Evolutionary conservation across 2,888 invertebrate species (phyloP).

Genomic region (Sclerodermus sp.): DNA sequence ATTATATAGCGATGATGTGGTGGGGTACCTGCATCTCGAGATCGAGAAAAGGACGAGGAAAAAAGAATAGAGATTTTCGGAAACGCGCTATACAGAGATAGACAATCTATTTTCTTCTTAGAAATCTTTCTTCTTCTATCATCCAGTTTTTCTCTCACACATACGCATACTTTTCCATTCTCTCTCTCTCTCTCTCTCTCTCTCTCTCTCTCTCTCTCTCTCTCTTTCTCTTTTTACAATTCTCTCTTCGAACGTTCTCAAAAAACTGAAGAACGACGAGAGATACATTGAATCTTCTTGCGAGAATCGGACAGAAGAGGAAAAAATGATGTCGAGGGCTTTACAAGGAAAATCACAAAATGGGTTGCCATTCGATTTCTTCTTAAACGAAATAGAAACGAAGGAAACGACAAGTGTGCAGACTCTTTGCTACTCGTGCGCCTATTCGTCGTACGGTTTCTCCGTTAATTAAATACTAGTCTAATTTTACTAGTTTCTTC

Average conservation of each 20-base stretch:
- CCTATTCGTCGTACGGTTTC: neutral
- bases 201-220: too few relatives aligned
- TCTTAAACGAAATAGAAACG: neutral
- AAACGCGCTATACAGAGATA: neutral
- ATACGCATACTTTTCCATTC: neutral
- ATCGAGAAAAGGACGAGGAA: slow-evolving; percentile 16
- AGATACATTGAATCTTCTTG: too few relatives aligned
- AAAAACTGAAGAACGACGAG: too few relatives aligned
- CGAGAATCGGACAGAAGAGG: too few relatives aligned
- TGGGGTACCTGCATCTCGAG: slow-evolving; percentile 29
- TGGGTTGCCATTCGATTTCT: neutral
- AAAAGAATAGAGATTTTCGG: neutral
- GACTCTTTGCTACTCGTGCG: neutral
- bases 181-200: too few relatives aligned
- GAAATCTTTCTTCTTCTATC: neutral
- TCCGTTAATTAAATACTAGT: slow-evolving; percentile 31
- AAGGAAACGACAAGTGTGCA: neutral
- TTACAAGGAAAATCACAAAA: neutral
- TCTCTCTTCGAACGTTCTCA: too few relatives aligned
- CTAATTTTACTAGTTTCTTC: slow-evolving; percentile 35
- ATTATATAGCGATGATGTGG: slow-evolving; percentile 46
- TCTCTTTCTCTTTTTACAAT: too few relatives aligned
- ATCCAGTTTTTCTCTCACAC: slow-evolving; percentile 7
- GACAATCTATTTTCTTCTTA: neutral
- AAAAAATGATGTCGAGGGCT: neutral